Conservation (phyloP, 2,888 invertebrate species). For the Petrolisthes manimaculis region DNA sequence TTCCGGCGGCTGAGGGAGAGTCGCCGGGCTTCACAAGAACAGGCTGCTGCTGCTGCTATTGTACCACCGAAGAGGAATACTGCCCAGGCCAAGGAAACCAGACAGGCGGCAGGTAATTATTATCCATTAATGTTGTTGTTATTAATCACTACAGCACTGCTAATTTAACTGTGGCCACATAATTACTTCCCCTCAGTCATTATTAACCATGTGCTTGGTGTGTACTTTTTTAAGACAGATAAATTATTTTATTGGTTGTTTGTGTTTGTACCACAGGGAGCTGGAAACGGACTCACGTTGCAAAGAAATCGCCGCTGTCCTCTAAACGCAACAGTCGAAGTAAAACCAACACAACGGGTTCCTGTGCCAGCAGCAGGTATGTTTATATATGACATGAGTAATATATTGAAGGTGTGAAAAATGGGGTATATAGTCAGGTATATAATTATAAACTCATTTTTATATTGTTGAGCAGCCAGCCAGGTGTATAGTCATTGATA, state of each 20-base stretch:
- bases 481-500: no score
- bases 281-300: slow-evolving; percentile 58
- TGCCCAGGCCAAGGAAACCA: slow-evolving; percentile 43
- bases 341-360: slow-evolving; percentile 76
- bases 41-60: slow-evolving; percentile 16
- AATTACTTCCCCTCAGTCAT: no score
- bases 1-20: slow-evolving; percentile 62
- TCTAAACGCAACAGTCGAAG: slow-evolving; percentile 61
- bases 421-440: not conserved
- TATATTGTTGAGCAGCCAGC: no score
- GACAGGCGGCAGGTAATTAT: slow-evolving; percentile 40
- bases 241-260: not conserved
- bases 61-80: slow-evolving; percentile 35
- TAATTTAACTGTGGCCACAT: not conserved
- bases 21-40: slow-evolving; percentile 56
- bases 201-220: no score
- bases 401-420: no score
- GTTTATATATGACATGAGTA: slow-evolving; percentile 22
- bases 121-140: no score
- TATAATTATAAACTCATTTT: no score
- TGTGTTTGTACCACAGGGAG: slow-evolving; percentile 29
- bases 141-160: not conserved
- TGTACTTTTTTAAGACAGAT: not conserved
- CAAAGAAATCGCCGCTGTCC: slow-evolving; percentile 58
- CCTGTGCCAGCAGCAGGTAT: slow-evolving; percentile 77